Evolutionary conservation across 2,113 vertebrate species (phyloP).

Genomic region (Caracal caracal): DNA sequence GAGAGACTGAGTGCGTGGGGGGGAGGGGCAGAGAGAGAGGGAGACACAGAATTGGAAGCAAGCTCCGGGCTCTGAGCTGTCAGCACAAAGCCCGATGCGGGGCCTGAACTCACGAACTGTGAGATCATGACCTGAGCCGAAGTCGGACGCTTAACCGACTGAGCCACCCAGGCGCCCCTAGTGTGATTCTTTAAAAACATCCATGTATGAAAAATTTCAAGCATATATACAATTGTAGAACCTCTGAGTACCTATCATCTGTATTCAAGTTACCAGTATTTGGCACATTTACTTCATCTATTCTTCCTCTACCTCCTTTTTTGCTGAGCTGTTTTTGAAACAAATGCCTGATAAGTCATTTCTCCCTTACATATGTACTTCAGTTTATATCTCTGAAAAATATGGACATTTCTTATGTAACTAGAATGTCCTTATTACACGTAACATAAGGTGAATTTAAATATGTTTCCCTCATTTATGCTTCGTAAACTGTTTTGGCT

Average conservation of each 20-base stretch:
- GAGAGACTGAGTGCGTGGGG: too few species aligned
- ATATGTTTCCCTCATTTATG: not conserved
- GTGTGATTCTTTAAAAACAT: not conserved
- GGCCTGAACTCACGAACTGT: too few species aligned
- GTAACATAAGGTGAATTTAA: not conserved
- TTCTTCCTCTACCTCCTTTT: not conserved
- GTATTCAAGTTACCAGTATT: not conserved
- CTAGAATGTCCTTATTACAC: not conserved
- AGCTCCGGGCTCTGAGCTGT: too few species aligned
- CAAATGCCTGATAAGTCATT: not conserved
- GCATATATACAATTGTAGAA: not conserved
- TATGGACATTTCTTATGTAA: not conserved
- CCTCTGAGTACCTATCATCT: not conserved
- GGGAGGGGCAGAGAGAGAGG: too few species aligned
- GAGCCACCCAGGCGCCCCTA: too few species aligned
- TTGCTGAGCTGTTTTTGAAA: not conserved
- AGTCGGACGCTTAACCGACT: too few species aligned
- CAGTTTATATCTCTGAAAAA: conserved; percentile 5
- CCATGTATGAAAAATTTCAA: not conserved
- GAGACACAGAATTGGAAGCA: too few species aligned
- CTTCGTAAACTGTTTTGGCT: not conserved
- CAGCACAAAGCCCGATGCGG: too few species aligned
- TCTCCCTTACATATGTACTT: not conserved
- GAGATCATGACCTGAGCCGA: too few species aligned
- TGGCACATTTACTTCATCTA: not conserved